Conservation (phyloP, 2,888 invertebrate species). For the Hololepta plana region DNA sequence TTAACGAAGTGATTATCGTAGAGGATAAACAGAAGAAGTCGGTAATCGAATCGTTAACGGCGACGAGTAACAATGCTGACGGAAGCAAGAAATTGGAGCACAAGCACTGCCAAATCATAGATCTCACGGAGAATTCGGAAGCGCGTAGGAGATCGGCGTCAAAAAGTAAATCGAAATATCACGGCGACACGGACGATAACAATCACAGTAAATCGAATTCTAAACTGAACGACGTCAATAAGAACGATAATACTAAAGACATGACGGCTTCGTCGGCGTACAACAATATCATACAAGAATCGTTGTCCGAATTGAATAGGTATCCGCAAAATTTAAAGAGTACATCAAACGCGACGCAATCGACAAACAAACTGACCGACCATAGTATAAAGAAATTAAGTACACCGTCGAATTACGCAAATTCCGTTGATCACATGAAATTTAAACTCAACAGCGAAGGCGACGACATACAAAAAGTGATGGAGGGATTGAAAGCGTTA, state of each 20-base stretch:
- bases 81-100: conserved; percentile 11
- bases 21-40: too few species aligned
- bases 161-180: conserved; percentile 14
- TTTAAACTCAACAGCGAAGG: conserved; percentile 12
- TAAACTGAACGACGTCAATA: too few species aligned
- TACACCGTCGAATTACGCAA: background rate
- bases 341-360: too few species aligned
- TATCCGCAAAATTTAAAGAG: too few species aligned
- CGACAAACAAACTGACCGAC: too few species aligned
- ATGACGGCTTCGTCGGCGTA: too few species aligned
- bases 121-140: conserved; percentile 17
- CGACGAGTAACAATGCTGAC: conserved; percentile 7
- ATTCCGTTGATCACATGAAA: conserved; percentile 8
- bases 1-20: too few species aligned
- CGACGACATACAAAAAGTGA: conserved; percentile 29
- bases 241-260: too few species aligned
- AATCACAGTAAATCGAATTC: too few species aligned
- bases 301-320: conserved; percentile 9
- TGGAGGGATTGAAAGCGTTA: conserved; percentile 29
- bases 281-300: too few species aligned
- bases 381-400: conserved; percentile 4
- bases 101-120: conserved; percentile 20
- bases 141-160: conserved; percentile 12
- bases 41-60: too few species aligned
- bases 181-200: too few species aligned